Evolutionary conservation across 2,113 vertebrate genomes (phyloP), one percentile per base, ranked within the genome.

Genomic region (Petromus typicus): DNA sequence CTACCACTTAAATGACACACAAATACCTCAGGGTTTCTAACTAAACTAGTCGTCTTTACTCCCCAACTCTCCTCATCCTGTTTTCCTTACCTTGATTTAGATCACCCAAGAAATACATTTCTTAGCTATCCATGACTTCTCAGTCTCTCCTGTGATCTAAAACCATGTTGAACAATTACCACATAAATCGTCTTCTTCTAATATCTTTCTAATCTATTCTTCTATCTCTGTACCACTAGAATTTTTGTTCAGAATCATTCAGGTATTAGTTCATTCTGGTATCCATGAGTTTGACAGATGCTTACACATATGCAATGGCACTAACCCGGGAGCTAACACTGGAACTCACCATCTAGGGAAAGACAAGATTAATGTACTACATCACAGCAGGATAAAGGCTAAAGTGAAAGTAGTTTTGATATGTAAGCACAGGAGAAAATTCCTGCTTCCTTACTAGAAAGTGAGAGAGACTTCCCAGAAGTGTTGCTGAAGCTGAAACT

Each of bases 1-100:
- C 11, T 89, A 51, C 48, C 25, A 57, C 34, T 40, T 67, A 18
- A 83, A 59, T 84, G 23, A 66, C 32, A 69, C 89, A 67, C 78
- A 76, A 45, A 37, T 61, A 76, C 37, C 27, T 86, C 54, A 78
- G 16, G 64, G 14, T 43, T 78, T 73, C 57, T 57, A 95, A 25
- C 7, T 17, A 25, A 57, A 56, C 54, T 57, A 57, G 17, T 57
- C 56, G 20, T 57, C 20, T 57, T 57, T 94, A 25, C 40, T 43
- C 25, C 64, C 6, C 66, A 91, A 89, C 54, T 76, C 22, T 86
- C 84, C 20, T 94, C 61, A 93, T 75, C n/a, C 48, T 95, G 0
- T 59, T 88, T 85, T 86, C 40, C 14, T 95, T 95, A 32, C 22
- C 48, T 86, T 86, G 83, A 23, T 57, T 80, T 90, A 23, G 84